Base-by-base conservation (phyloP, 2,888 invertebrate genomes). In the Chrysolina oricalcia region DNA sequence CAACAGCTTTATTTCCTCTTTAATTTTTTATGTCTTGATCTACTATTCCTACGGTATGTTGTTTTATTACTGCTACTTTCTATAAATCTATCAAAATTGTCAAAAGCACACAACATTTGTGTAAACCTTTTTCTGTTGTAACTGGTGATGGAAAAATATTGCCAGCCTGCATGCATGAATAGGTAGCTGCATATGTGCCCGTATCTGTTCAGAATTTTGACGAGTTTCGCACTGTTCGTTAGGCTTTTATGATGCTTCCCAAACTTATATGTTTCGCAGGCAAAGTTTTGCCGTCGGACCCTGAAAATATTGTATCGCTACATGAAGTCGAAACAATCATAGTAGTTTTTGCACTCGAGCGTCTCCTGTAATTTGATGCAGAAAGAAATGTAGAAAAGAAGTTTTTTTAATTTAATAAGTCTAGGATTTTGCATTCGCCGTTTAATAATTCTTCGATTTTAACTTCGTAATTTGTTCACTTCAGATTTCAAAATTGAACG, bases 231-330 rank as follows among this genome's bases (percentile, higher is more conserved):
- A 43, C 43, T 43, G 5, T 43, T 15, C 15, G 43, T 43, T 84
- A 35, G 8, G 8, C 35, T 35, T 35, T 35, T 48, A 85, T 69
- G 23, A 81, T 74, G 64, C 84, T 73, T 43, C 84, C 84, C 10
- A 84, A 72, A 35, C 73, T 74, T 9, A 83, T 77, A 67, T 85
- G 83, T 53, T 85, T 84, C 15, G 81, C 78, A 3, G 83, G 75
- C 70, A 84, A 83, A 21, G 84, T 76, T 70, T 66, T 65, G 11
- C 81, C 84, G 73, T 79, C 74, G 9, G 76, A 70, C 3, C 35
- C 63, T 13, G 70, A 62, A 72, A 76, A 82, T 56, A 82, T 82
- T 11, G 76, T 11, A 73, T 83, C 81, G 23, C 74, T 59, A 13
- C 79, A 43, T 9, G 81, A 69, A 56, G 78, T 78, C 15, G 11